A percentile compares a stretch with the other conserved stretches of the same genome.
These are phyloP conservation scores for Rana temporaria DNA, from an alignment of 2,113 vertebrate species.

Conservation along the genomic window DNA sequence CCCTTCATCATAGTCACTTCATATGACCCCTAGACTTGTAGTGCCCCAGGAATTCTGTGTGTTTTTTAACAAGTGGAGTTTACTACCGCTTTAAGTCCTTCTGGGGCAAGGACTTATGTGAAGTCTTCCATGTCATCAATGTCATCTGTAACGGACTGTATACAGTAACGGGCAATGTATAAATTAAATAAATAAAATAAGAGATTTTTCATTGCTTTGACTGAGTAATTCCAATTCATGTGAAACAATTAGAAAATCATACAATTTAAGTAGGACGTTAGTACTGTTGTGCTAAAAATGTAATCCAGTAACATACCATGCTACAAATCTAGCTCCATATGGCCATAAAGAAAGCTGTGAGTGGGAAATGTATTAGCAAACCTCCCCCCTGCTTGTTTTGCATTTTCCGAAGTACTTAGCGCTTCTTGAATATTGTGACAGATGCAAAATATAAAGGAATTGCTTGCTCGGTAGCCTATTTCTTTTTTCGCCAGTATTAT, in stretches of 20 bases:
- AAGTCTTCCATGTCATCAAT: too few relatives aligned
- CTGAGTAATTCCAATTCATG: neutral
- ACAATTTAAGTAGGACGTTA: neutral
- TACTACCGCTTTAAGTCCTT: too few relatives aligned
- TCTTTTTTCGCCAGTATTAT: too few relatives aligned
- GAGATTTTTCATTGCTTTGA: neutral
- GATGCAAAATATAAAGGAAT: slow-evolving; percentile 19
- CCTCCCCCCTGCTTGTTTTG: slow-evolving; percentile 42
- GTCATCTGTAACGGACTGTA: too few relatives aligned
- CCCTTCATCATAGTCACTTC: too few relatives aligned
- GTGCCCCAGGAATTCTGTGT: too few relatives aligned
- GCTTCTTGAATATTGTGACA: slow-evolving; percentile 5
- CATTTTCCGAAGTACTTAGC: slow-evolving; percentile 15
- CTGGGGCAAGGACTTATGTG: too few relatives aligned
- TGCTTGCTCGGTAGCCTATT: neutral
- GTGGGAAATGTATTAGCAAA: slow-evolving; percentile 26
- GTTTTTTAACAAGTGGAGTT: too few relatives aligned
- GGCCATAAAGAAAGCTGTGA: slow-evolving; percentile 18
- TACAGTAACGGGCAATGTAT: too few relatives aligned
- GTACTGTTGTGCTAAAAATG: slow-evolving; percentile 10
- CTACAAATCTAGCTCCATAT: slow-evolving; percentile 38
- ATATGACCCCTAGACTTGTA: too few relatives aligned
- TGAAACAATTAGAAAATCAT: neutral
- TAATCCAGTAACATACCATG: slow-evolving; percentile 11
- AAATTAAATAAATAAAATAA: neutral